phyloP scores from a whole-genome alignment of 2,888 invertebrate genomes.

The Physocephala rufipes region DNA sequence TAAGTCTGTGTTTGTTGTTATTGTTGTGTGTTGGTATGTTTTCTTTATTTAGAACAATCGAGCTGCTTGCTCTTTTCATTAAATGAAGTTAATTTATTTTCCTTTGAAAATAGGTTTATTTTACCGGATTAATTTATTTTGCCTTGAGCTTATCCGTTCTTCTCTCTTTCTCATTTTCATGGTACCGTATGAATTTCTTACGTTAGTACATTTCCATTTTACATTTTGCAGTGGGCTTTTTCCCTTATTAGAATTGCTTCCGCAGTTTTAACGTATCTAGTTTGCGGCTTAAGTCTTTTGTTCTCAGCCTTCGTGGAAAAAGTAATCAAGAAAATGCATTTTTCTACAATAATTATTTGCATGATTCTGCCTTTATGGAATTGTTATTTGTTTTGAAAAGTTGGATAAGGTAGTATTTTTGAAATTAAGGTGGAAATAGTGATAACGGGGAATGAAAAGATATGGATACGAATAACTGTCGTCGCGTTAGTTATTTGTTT shows the following conservation, averaged over 20 bases:
- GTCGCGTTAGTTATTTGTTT: no score
- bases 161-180: no score
- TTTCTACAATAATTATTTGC: conserved; percentile 4
- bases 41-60: not conserved
- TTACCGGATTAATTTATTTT: not conserved
- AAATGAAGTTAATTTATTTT: not conserved
- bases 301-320: not conserved
- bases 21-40: not conserved
- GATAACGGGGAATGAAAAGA: no score
- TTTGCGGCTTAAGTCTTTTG: conserved; percentile 37
- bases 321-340: conserved; percentile 6
- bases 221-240: not conserved
- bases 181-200: not conserved
- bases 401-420: not conserved
- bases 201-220: not conserved
- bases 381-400: not conserved
- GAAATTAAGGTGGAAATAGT: no score
- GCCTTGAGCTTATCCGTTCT: no score
- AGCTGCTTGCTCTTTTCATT: not conserved
- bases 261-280: conserved; percentile 12
- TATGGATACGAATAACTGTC: no score
- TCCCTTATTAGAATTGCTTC: not conserved
- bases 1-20: not conserved
- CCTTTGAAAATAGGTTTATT: not conserved
- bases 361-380: not conserved